These are phyloP conservation scores for Murina feae DNA, from an alignment of 2,113 vertebrate genomes.

Conservation along the genomic window DNA sequence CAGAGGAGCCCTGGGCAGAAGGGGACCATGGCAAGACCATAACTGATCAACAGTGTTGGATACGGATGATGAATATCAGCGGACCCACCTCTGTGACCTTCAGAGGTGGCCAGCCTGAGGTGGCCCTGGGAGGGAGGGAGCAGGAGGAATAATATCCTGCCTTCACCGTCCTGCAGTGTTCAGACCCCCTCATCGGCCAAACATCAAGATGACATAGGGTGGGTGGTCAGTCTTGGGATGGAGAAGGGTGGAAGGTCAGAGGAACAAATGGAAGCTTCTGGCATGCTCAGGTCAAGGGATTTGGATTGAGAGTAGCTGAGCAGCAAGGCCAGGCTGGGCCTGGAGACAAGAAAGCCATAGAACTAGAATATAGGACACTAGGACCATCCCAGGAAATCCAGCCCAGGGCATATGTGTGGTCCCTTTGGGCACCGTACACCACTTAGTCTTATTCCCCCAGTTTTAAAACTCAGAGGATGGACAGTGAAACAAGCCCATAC, in stretches of 20 bases:
- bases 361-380: neutral
- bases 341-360: fast-evolving
- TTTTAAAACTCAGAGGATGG: neutral
- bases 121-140: neutral
- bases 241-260: neutral
- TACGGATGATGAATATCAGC: fast-evolving
- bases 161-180: fast-evolving
- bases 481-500: too few species aligned
- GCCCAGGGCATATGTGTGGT: neutral
- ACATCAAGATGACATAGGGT: neutral
- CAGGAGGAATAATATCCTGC: neutral
- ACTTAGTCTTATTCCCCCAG: neutral
- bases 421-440: neutral
- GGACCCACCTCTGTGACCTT: neutral
- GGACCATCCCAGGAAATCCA: neutral
- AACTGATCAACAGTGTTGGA: too few species aligned
- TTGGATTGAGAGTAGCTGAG: neutral
- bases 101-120: neutral
- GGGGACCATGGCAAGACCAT: neutral
- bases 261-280: neutral
- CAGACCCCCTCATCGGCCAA: neutral
- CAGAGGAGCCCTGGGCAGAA: neutral
- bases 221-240: neutral
- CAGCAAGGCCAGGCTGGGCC: neutral
- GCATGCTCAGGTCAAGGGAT: neutral